Conservation (phyloP, 1,140 invertebrate species). For the Tribolium madens region DNA sequence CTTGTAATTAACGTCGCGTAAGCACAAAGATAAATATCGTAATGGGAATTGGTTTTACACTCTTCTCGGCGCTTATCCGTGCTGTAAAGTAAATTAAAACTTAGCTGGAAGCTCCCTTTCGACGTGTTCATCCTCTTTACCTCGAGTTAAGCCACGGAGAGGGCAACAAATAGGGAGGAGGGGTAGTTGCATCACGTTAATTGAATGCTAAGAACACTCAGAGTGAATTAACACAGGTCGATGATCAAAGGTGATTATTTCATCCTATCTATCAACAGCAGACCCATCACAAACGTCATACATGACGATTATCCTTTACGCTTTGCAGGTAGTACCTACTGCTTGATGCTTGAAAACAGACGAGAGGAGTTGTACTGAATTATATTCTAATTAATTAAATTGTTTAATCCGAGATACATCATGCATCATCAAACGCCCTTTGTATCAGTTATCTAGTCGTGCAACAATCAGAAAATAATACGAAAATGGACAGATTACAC, state of each 20-base stretch:
- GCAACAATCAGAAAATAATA: too few species aligned
- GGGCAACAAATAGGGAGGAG: slow-evolving; percentile 34
- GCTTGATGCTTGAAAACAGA: neutral
- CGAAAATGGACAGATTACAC: too few species aligned
- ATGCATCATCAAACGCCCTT: neutral
- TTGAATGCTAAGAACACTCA: slow-evolving; percentile 55
- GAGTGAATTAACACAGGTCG: slow-evolving; percentile 42
- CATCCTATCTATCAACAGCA: slow-evolving; percentile 48
- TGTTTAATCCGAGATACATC: neutral
- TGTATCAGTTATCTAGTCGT: too few species aligned
- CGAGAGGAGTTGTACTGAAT: neutral
- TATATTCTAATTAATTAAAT: slow-evolving; percentile 23
- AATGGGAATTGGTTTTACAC: slow-evolving; percentile 38
- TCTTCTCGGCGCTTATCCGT: slow-evolving; percentile 34
- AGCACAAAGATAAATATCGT: slow-evolving; percentile 38
- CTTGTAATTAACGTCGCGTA: slow-evolving; percentile 39
- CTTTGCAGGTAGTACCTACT: neutral
- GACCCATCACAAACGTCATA: slow-evolving; percentile 40
- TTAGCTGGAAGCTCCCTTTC: slow-evolving; percentile 37
- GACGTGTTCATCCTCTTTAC: slow-evolving; percentile 39
- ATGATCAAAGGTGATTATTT: slow-evolving; percentile 54
- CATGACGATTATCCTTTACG: slow-evolving; percentile 18
- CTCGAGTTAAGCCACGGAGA: slow-evolving; percentile 23
- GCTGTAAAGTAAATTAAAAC: slow-evolving; percentile 40
- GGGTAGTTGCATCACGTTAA: slow-evolving; percentile 51